Evolutionary conservation across 2,797 vertebrate genomes (phyloP).

Genomic region (Muraenolepis orangiensis): DNA sequence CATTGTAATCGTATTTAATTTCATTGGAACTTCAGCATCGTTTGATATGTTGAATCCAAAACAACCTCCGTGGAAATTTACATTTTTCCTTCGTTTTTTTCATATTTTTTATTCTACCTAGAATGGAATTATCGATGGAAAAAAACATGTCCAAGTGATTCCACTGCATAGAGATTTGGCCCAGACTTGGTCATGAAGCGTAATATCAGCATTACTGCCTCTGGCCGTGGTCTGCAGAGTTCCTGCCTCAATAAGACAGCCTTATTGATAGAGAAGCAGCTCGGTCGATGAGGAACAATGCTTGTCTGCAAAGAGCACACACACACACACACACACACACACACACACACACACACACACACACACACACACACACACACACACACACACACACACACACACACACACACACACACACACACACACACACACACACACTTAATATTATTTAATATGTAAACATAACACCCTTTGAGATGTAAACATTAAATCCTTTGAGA

Average conservation of each 20-base stretch:
- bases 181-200: conserved; percentile 19
- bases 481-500: too few species aligned
- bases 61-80: not conserved
- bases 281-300: conserved; percentile 38
- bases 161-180: not conserved
- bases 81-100: not conserved
- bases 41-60: not conserved
- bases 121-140: not conserved
- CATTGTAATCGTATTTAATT: not conserved
- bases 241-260: conserved; percentile 21
- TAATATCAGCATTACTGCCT: conserved; percentile 26
- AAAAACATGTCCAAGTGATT: not conserved
- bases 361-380: too few species aligned
- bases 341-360: too few species aligned
- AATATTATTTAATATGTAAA: too few species aligned
- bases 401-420: too few species aligned
- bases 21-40: not conserved
- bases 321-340: too few species aligned
- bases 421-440: too few species aligned
- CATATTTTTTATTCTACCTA: not conserved
- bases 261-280: conserved; percentile 28
- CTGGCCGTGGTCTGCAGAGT: conserved; percentile 32
- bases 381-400: too few species aligned
- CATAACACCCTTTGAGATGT: too few species aligned
- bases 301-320: not conserved